phyloP scores from a whole-genome alignment of 2,113 vertebrate genomes.

The Loxodonta africana region DNA sequence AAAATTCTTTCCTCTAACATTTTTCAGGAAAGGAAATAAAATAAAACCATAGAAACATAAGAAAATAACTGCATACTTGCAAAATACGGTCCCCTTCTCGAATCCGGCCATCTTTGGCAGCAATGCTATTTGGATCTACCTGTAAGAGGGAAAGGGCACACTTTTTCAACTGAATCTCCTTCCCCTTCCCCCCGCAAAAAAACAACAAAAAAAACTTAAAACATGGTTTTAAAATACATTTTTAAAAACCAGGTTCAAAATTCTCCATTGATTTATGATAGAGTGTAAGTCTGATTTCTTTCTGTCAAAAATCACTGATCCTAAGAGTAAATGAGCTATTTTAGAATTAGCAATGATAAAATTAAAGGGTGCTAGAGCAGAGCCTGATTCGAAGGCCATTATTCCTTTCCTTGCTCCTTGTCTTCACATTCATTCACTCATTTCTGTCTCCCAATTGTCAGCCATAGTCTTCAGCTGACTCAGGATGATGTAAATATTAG shows the following conservation, averaged over 20 bases:
- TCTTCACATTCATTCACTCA: background rate
- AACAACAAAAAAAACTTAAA: background rate
- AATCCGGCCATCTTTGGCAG: constrained; percentile 96
- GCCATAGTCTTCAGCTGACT: constrained; percentile 52
- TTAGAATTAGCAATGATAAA: constrained; percentile 40
- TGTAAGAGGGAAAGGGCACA: constrained; percentile 74
- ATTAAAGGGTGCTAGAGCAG: background rate
- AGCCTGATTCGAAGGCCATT: background rate
- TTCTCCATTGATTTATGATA: constrained; percentile 14
- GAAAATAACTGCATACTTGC: constrained; percentile 90
- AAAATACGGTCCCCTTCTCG: constrained; percentile 97
- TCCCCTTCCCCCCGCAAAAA: background rate
- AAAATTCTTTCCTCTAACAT: constrained; percentile 65
- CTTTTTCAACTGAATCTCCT: background rate
- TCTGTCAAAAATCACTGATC: background rate
- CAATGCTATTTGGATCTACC: constrained; percentile 97
- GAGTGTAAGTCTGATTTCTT: background rate
- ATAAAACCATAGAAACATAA: background rate
- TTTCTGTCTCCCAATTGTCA: constrained; percentile 15
- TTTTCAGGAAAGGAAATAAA: constrained; percentile 65
- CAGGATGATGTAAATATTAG: constrained; percentile 48
- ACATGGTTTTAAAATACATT: background rate
- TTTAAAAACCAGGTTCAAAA: background rate
- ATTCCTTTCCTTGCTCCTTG: background rate
- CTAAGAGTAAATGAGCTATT: background rate